These are phyloP conservation scores for Morinoia aosen DNA, from an alignment of 2,888 invertebrate species.

Conservation along the genomic window DNA sequence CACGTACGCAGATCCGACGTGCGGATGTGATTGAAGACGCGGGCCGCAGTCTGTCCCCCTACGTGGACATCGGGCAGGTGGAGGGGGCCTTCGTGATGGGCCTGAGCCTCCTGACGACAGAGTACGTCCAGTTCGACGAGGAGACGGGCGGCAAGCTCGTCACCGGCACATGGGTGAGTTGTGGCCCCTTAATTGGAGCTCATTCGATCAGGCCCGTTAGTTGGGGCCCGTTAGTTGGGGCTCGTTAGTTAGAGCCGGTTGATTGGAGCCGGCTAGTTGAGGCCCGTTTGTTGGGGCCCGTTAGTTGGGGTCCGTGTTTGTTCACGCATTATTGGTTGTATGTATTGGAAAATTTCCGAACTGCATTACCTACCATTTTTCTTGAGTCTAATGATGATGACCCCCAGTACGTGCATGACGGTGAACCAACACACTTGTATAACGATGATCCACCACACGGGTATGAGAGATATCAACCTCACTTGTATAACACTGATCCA, in stretches of 20 bases:
- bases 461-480: not conserved
- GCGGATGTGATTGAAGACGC: conserved; percentile 69
- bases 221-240: not conserved
- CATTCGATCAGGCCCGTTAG: not conserved
- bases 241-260: not conserved
- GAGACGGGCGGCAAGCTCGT: conserved; percentile 71
- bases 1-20: conserved; percentile 68
- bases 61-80: conserved; percentile 74
- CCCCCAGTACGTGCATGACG: too few species aligned
- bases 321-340: too few species aligned
- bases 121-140: conserved; percentile 71
- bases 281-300: not conserved
- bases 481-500: not conserved
- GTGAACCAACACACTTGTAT: too few species aligned
- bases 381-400: too few species aligned
- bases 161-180: conserved; percentile 71
- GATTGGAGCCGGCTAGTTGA: not conserved
- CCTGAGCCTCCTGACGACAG: conserved; percentile 71
- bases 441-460: too few species aligned
- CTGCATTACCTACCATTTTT: too few species aligned
- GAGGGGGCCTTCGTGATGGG: conserved; percentile 75
- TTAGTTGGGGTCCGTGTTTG: not conserved
- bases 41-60: conserved; percentile 66
- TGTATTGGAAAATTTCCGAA: too few species aligned
- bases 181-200: too few species aligned